These are phyloP conservation scores for Strigops habroptila DNA, from an alignment of 2,113 vertebrate species.

Conservation along the genomic window DNA sequence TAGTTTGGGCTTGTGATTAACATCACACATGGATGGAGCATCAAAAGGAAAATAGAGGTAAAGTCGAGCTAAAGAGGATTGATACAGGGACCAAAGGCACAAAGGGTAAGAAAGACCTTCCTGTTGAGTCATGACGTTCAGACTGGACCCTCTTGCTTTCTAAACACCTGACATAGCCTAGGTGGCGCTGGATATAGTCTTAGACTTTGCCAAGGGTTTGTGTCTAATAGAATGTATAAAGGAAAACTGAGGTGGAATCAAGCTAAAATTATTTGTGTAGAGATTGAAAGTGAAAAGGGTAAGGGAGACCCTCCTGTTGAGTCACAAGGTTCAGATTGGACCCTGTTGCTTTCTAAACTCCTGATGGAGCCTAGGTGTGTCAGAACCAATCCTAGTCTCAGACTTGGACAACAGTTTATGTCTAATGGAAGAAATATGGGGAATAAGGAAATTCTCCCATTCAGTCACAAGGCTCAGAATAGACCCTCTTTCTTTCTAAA, in stretches of 20 bases:
- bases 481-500: background rate
- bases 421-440: background rate
- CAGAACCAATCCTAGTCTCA: background rate
- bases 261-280: background rate
- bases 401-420: background rate
- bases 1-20: background rate
- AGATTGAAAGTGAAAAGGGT: background rate
- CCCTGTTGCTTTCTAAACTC: background rate
- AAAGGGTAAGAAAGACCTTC: background rate
- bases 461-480: background rate
- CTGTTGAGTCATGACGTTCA: too few relatives aligned
- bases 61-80: background rate
- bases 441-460: background rate
- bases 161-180: background rate
- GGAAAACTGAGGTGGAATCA: background rate
- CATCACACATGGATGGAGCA: background rate
- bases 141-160: too few relatives aligned
- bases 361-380: background rate
- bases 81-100: background rate
- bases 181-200: background rate
- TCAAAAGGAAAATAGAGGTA: background rate
- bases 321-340: background rate
- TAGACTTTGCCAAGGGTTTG: background rate
- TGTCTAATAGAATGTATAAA: background rate
- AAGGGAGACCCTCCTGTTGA: background rate